Percentiles rank a stretch among this genome's conserved stretches.
These are phyloP conservation scores for Drosophila jambulina DNA, from an alignment of 1,140 invertebrate genomes.

Conservation along the genomic window DNA sequence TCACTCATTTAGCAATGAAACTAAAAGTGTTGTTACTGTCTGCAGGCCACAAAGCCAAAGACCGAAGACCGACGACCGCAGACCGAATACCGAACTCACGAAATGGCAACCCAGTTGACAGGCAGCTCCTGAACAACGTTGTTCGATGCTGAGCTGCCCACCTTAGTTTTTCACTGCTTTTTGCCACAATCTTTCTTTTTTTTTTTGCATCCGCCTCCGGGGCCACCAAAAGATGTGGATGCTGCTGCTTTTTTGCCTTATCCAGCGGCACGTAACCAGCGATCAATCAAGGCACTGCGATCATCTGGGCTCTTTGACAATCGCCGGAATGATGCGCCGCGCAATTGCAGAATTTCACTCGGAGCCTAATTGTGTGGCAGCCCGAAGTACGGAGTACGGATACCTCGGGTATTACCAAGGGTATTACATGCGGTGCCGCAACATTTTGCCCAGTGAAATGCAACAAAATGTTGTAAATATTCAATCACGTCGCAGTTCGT, in stretches of 20 bases:
- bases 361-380: slow-evolving; percentile 63
- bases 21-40: slow-evolving; percentile 81
- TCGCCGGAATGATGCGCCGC: slow-evolving; percentile 70
- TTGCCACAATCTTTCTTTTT: not conserved
- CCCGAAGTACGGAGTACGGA: slow-evolving; percentile 27
- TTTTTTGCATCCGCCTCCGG: slow-evolving; percentile 71
- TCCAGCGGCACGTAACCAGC: slow-evolving; percentile 74
- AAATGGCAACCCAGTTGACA: slow-evolving; percentile 71
- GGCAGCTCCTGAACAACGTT: slow-evolving; percentile 71
- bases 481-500: slow-evolving; percentile 82
- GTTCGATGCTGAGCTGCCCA: slow-evolving; percentile 40
- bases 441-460: slow-evolving; percentile 58
- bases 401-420: slow-evolving; percentile 53
- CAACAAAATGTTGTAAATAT: slow-evolving; percentile 80
- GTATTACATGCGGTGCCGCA: slow-evolving; percentile 66
- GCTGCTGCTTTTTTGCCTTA: slow-evolving; percentile 42
- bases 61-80: not conserved
- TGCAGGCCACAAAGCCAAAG: slow-evolving; percentile 29
- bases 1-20: slow-evolving; percentile 81
- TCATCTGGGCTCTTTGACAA: slow-evolving; percentile 65
- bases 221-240: slow-evolving; percentile 20
- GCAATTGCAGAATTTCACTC: slow-evolving; percentile 82
- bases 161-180: slow-evolving; percentile 18
- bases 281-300: slow-evolving; percentile 72
- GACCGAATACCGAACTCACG: slow-evolving; percentile 36